Percentiles rank a stretch among this genome's conserved stretches.
Conservation (phyloP, 2,888 invertebrate genomes). For the Drosophila stalkeri region DNA sequence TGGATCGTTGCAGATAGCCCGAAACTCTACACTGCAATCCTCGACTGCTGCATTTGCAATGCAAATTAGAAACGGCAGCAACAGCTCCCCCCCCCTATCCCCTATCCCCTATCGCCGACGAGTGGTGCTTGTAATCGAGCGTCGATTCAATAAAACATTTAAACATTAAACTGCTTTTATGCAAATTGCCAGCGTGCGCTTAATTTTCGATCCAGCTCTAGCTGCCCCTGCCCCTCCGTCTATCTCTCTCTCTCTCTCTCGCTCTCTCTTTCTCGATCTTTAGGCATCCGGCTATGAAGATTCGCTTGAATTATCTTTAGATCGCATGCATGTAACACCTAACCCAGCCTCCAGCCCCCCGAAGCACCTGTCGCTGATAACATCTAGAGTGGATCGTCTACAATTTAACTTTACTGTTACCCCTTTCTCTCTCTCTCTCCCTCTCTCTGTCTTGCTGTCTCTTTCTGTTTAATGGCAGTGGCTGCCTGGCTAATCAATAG, state of each 20-base stretch:
- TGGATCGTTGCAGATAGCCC: slow-evolving; percentile 26
- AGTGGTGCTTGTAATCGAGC: slow-evolving; percentile 65
- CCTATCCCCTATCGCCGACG: too few relatives aligned
- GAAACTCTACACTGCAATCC: slow-evolving; percentile 7
- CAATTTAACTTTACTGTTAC: slow-evolving; percentile 53
- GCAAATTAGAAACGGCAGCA: slow-evolving; percentile 74
- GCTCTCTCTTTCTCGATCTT: neutral
- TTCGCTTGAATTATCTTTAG: slow-evolving; percentile 70
- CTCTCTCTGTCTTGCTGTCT: slow-evolving; percentile 2
- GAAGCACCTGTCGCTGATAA: slow-evolving; percentile 50
- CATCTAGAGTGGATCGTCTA: slow-evolving; percentile 70
- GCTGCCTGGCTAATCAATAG: slow-evolving; percentile 77
- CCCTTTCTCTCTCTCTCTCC: neutral
- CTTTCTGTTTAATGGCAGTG: slow-evolving; percentile 53
- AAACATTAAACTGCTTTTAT: slow-evolving; percentile 83
- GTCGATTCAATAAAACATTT: slow-evolving; percentile 81
- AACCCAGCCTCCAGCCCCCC: slow-evolving; percentile 35
- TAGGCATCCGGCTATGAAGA: slow-evolving; percentile 53
- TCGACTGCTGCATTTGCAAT: slow-evolving; percentile 67
- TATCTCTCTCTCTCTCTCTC: neutral
- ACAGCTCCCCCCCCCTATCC: neutral
- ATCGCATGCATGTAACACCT: slow-evolving; percentile 79
- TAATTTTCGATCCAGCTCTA: slow-evolving; percentile 60
- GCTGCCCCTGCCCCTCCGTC: neutral
- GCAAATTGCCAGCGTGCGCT: slow-evolving; percentile 81